Base-by-base conservation (phyloP, 1,140 invertebrate species). In the Microplitis demolitor region DNA sequence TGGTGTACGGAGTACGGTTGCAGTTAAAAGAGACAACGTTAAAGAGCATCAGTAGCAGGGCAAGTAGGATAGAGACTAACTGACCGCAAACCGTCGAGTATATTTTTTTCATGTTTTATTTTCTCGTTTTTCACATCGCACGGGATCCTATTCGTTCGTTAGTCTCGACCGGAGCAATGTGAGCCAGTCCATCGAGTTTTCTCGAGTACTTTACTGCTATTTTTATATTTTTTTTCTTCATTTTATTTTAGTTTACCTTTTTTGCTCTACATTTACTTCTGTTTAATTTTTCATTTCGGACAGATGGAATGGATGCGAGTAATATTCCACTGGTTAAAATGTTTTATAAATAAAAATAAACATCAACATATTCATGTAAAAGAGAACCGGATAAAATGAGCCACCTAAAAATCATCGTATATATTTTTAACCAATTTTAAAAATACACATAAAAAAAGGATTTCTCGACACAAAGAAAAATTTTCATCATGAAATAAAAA, bases 81-180 rank as follows among this genome's bases (percentile, higher is more conserved):
- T 71, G 62, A 64, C 61, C 69, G 61, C 61, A 71, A 66, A 71
- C 50, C 50, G 51, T 35, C 35, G 51, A n/a, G 54, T 60, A 16
- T 68, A 37, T 35, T 63, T 68, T 58, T 54, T 56, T 56, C 31
- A 35, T 53, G 37, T 69, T 11, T 35, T 70, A 51, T 66, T 63
- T 33, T 45, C 31, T 24, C 61, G 3, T 56, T 71, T 71, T 71
- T 64, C 51, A 66, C 63, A 51, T 66, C 45, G 34, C 63, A 63
- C 37, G 39, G 62, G 53, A 62, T 37, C 34, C 33, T 51, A 54
- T 71, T 71, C 69, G 50, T 66, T 63, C 60, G 56, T 63, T 71
- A 71, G 60, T 37, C 33, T 54, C 31, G 24, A 67, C 45, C 33
- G 31, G 45, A 50, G 50, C 39, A 45, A 31, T 11, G 16, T 16